Evolutionary conservation across 2,888 invertebrate species (phyloP), one percentile per base, ranked within the genome.

Genomic region (Watsonalla cultraria): DNA sequence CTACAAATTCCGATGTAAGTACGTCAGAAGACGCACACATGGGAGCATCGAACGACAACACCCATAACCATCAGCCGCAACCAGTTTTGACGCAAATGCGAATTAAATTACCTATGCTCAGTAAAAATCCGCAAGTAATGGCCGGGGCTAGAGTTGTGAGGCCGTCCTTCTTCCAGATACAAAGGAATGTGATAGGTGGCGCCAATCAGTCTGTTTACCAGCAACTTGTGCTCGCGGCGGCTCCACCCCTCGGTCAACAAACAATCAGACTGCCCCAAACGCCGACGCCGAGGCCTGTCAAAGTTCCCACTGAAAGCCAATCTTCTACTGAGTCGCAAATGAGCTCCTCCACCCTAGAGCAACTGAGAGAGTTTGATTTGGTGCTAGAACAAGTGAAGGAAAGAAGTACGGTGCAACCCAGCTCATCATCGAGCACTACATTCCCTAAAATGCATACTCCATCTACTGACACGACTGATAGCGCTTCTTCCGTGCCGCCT

Each of bases 351-450:
- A 95, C 95, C 0, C 81, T 95, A 51, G 95, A 96, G 78, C 96
- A 96, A 69, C 78, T 96, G 7, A 85, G 95, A 53, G 96, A 96
- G 74, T 96, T 96, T 67, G 96, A 96, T 74, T 94, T 95, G 85
- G 95, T 96, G 0, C 86, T 96, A 57, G 95, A 96, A 71, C 95
- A 95, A 85, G 95, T 96, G 0, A 95, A 95, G 74, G 95, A 95
- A 76, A 87, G 95, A 57, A 95, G 94, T 65, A 94, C 93, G 33
- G 93, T 93, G 5, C 93, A 92, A 60, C 92, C 93, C 0, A 80
- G 71, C 51, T 61, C 76, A 14, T 78, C 65, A 45, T 58, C 78
- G 7, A 75, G 64, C 47, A 78, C 54, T 48, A 61, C 70, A 0
- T 80, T 76, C 53, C 58, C 76, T 34, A 86, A 86, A 64, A 53